Evolutionary conservation across 2,888 invertebrate species (phyloP).

Genomic region (Diaprepes abbreviatus): DNA sequence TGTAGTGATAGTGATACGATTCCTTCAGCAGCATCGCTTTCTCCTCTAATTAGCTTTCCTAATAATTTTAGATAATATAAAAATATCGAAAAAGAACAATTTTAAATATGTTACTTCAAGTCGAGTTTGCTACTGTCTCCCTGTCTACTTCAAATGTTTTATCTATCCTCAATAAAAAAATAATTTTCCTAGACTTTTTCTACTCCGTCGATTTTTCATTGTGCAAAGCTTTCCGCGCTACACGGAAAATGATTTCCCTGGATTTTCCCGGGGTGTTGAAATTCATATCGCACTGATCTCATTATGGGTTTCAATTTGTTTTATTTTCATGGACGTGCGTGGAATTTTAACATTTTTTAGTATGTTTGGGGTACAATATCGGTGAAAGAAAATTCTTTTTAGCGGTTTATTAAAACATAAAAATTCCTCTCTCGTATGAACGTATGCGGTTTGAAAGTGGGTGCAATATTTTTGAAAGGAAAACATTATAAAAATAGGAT

Average conservation of each 20-base stretch:
- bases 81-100: no score
- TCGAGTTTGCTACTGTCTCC: no score
- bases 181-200: conserved; percentile 31
- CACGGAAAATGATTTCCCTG: conserved; percentile 38
- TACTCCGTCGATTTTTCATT: conserved; percentile 37
- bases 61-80: no score
- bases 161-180: conserved; percentile 8
- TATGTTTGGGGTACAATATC: conserved; percentile 25
- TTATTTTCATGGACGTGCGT: conserved; percentile 41
- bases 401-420: conserved; percentile 36
- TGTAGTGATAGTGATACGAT: no score
- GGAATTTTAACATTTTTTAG: conserved; percentile 43
- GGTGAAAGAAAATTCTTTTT: conserved; percentile 25
- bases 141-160: no score
- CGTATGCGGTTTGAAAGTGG: conserved; percentile 2
- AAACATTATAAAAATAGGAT: conserved; percentile 2
- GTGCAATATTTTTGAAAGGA: conserved; percentile 8
- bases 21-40: no score
- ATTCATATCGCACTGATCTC: conserved; percentile 49
- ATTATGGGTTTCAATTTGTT: conserved; percentile 49
- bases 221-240: conserved; percentile 23
- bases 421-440: conserved; percentile 29
- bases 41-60: no score
- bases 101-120: no score
- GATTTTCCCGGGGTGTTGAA: conserved; percentile 44